Percentiles rank a stretch among this genome's conserved stretches.
Evolutionary conservation across 2,113 vertebrate species (phyloP).

Genomic region (Edolisoma coerulescens): DNA sequence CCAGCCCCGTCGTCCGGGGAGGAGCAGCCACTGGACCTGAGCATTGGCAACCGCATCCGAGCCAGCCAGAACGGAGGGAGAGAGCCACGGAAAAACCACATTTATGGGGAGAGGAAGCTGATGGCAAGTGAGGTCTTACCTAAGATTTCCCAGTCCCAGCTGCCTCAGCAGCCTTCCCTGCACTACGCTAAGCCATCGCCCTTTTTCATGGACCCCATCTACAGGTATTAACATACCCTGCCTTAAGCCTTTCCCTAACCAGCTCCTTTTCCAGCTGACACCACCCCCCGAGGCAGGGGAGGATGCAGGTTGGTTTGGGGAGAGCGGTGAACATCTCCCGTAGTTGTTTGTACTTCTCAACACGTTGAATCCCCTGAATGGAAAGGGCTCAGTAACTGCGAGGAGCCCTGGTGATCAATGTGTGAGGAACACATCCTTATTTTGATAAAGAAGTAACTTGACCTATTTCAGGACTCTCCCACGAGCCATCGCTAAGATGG

Average conservation of each 20-base stretch:
- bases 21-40: constrained; percentile 96
- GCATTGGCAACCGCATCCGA: constrained; percentile 88
- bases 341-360: neutral
- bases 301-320: neutral
- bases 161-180: constrained; percentile 87
- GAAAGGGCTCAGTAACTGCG: neutral
- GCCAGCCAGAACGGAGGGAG: constrained; percentile 86
- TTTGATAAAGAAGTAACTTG: constrained; percentile 46
- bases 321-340: neutral
- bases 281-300: neutral
- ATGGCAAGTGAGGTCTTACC: constrained; percentile 77
- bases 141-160: constrained; percentile 80
- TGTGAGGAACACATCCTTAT: constrained; percentile 17
- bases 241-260: constrained; percentile 10
- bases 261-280: neutral
- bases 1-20: constrained; percentile 73
- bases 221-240: constrained; percentile 94
- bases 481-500: constrained; percentile 43
- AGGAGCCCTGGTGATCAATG: neutral
- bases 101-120: constrained; percentile 83
- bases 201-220: constrained; percentile 99
- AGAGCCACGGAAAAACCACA: constrained; percentile 87
- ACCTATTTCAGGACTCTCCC: constrained; percentile 60
- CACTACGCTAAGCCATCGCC: constrained; percentile 98
- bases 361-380: neutral